Evolutionary conservation across 2,888 invertebrate genomes (phyloP).

Genomic region (Bedellia somnulentella): DNA sequence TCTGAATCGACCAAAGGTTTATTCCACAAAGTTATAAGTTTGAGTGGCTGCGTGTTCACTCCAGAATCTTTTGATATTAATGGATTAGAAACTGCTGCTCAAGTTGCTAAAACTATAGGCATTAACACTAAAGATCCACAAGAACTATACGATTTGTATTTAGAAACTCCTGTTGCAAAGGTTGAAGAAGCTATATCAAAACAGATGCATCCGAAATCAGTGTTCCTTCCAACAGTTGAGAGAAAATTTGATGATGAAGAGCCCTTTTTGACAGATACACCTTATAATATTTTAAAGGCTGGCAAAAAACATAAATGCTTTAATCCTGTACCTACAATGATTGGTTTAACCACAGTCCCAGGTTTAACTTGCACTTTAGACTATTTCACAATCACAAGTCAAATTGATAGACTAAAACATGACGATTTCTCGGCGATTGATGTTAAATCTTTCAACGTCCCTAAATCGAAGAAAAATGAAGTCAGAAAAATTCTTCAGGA

Average conservation of each 20-base stretch:
- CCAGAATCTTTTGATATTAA: conserved; percentile 34
- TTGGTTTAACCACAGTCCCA: conserved; percentile 58
- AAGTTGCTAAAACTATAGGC: conserved; percentile 38
- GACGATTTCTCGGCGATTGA: conserved; percentile 35
- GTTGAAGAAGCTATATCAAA: conserved; percentile 41
- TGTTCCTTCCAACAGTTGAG: conserved; percentile 41
- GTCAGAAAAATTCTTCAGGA: conserved; percentile 27
- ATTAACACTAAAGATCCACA: conserved; percentile 24
- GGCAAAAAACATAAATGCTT: conserved; percentile 22
- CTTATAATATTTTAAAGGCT: conserved; percentile 33
- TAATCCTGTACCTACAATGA: conserved; percentile 46
- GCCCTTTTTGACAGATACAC: conserved; percentile 40
- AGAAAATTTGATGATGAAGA: conserved; percentile 32
- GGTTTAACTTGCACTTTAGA: conserved; percentile 47
- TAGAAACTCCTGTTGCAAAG: conserved; percentile 23
- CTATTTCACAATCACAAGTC: conserved; percentile 35
- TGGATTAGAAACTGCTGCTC: conserved; percentile 31
- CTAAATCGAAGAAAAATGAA: conserved; percentile 23
- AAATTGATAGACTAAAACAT: conserved; percentile 34
- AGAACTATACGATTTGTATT: conserved; percentile 26
- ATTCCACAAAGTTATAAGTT: conserved; percentile 38
- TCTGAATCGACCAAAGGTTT: conserved; percentile 39
- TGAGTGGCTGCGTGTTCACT: conserved; percentile 37
- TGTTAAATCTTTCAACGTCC: conserved; percentile 24
- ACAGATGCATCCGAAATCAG: conserved; percentile 40